Evolutionary conservation across 2,113 vertebrate species (phyloP).

Genomic region (Dicaeum eximium): DNA sequence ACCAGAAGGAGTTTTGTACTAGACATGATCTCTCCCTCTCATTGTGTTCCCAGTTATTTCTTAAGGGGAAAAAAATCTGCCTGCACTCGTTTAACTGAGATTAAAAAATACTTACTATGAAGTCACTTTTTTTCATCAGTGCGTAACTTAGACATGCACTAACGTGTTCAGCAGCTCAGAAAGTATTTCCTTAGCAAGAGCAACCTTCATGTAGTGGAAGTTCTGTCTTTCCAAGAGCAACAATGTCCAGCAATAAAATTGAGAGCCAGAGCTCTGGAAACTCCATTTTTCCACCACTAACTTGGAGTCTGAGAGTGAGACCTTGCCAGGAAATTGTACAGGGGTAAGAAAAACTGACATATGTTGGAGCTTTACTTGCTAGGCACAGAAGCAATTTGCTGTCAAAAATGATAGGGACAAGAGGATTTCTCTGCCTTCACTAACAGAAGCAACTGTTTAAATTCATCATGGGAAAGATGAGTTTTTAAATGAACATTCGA

Average conservation of each 20-base stretch:
- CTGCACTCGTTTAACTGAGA: constrained; percentile 13
- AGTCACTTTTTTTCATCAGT: constrained; percentile 41
- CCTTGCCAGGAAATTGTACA: constrained; percentile 29
- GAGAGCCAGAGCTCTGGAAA: constrained; percentile 39
- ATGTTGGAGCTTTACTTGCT: background rate
- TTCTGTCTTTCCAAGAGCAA: constrained; percentile 52
- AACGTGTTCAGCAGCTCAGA: constrained; percentile 22
- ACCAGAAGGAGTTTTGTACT: background rate
- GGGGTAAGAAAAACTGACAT: background rate
- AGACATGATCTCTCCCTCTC: background rate
- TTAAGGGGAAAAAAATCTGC: constrained; percentile 38
- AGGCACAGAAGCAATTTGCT: background rate
- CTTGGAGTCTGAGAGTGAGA: background rate
- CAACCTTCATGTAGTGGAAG: constrained; percentile 14
- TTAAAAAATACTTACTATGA: constrained; percentile 43
- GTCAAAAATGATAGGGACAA: background rate
- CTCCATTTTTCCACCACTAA: background rate
- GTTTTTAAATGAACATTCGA: background rate
- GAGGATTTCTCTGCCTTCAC: background rate
- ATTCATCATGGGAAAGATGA: background rate
- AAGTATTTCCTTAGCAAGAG: constrained; percentile 37
- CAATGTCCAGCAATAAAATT: constrained; percentile 30
- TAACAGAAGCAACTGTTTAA: background rate
- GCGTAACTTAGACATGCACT: constrained; percentile 7
- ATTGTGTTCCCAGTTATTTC: constrained; percentile 5